These are phyloP conservation scores for Smutsia gigantea DNA, from an alignment of 2,797 vertebrate species.

Conservation along the genomic window DNA sequence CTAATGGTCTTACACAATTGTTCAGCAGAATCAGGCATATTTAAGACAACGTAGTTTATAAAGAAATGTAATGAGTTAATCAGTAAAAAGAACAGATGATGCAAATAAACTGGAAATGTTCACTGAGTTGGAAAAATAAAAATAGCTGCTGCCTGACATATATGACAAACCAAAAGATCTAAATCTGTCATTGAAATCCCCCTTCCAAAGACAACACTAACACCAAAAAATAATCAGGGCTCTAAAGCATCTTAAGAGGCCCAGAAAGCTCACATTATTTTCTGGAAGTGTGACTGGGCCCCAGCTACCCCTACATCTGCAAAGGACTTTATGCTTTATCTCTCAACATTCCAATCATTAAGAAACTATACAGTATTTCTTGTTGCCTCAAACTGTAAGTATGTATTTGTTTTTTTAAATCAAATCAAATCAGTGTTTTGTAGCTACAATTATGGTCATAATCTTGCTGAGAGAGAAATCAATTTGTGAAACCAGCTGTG, in stretches of 20 bases:
- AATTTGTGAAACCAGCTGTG: conserved; percentile 38
- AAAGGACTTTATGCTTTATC: neutral
- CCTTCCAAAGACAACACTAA: neutral
- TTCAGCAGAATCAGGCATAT: neutral
- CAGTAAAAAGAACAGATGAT: neutral
- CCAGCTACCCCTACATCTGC: neutral
- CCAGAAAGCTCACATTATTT: neutral
- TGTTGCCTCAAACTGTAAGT: conserved; percentile 19
- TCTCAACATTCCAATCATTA: neutral
- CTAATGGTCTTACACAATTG: neutral
- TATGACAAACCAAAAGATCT: neutral
- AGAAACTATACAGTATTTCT: neutral
- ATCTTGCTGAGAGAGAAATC: conserved; percentile 64
- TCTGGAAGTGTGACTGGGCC: neutral
- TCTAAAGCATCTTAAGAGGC: neutral
- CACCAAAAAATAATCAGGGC: neutral
- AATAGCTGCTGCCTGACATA: neutral
- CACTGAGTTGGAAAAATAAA: neutral
- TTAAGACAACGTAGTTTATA: neutral
- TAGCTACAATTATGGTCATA: neutral
- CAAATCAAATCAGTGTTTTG: conserved; percentile 26
- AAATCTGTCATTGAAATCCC: neutral
- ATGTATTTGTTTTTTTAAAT: neutral
- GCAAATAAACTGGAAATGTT: neutral
- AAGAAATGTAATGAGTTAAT: neutral